Evolutionary conservation across 2,797 vertebrate species (phyloP), one percentile per base, ranked within the genome.

Genomic region (Anguilla marmorata): DNA sequence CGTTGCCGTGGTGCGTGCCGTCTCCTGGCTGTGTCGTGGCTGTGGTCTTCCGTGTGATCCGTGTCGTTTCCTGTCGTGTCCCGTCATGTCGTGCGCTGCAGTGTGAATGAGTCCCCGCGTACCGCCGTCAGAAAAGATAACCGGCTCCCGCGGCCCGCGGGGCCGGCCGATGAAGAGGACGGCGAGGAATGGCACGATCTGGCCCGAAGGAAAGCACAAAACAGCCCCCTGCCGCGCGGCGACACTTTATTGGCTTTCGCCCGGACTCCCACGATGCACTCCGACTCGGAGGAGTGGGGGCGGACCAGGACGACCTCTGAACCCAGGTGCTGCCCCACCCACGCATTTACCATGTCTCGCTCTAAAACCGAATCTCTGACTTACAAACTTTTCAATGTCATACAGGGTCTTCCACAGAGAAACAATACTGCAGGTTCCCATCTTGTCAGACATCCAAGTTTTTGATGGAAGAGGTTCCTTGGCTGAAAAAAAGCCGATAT

Each of bases 201-300:
- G 91, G 91, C 86, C 0, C 93, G 94, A 88, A 14, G 0, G 88
- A 94, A 94, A 90, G 92, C 92, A 86, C 94, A 92, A 87, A 89
- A 89, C 56, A 74, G 84, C 1, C 58, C 86, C 5, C 84, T 88
- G 83, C 89, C 91, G 58, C 92, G 90, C 8, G 92, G 30, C 1
- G 93, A 94, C 84, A 91, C 93, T 82, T 63, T 24, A 74, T 86
- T 4, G 0, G 80, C 84, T 90, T 95, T 95, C 89, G 89, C 91
- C 85, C 90, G 86, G 0, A 76, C 90, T 14, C 93, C 94, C 72
- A 91, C 95, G 87, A 96, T 96, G 41, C 91, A 94, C 92, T 92
- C 95, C 7, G 96, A 96, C 91, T 41, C 95, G 91, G 93, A 96
- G 88, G 96, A 93, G 0, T 96, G 96, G 96, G 92, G 95, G 91